phyloP scores from a whole-genome alignment of 64 coral and sea anemone species.

The Dendrophyllia cribrosa region DNA sequence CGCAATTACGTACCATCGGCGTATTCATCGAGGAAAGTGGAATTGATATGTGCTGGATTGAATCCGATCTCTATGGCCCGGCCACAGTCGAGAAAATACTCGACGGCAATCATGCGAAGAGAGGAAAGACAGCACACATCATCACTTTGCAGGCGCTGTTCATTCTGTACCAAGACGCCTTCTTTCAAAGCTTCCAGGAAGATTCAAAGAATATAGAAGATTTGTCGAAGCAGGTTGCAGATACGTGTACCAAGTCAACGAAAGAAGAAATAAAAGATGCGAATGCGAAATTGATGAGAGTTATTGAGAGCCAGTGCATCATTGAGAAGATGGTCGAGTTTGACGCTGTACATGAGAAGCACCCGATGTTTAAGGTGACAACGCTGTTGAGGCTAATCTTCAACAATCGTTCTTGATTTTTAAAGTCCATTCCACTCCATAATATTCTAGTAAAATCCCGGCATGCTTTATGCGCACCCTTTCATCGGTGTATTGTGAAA shows the following conservation, averaged over 20 bases:
- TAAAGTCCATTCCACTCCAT: too few species aligned
- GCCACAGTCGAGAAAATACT: constrained; percentile 61
- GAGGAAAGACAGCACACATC: constrained; percentile 26
- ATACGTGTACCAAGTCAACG: neutral
- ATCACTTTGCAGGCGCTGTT: constrained; percentile 50
- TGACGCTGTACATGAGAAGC: neutral
- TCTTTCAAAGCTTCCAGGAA: constrained; percentile 1
- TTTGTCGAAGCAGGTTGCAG: too few species aligned
- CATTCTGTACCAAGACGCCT: constrained; percentile 5
- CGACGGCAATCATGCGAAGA: constrained; percentile 41
- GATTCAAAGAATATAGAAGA: neutral
- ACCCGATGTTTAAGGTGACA: neutral
- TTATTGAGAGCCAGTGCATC: neutral
- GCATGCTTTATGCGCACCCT: too few species aligned
- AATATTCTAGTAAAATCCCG: too few species aligned
- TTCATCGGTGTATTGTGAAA: too few species aligned
- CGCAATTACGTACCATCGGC: constrained; percentile 28
- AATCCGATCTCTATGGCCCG: constrained; percentile 63
- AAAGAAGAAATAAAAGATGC: neutral
- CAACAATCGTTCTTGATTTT: neutral
- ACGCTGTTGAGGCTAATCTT: neutral
- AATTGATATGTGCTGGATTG: constrained; percentile 64
- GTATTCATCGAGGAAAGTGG: constrained; percentile 47
- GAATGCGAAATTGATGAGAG: neutral
- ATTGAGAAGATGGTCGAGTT: neutral